A percentile compares a stretch with the other conserved stretches of the same genome.
Conservation (phyloP, 2,888 invertebrate genomes). For the Nemoura dubitans region DNA sequence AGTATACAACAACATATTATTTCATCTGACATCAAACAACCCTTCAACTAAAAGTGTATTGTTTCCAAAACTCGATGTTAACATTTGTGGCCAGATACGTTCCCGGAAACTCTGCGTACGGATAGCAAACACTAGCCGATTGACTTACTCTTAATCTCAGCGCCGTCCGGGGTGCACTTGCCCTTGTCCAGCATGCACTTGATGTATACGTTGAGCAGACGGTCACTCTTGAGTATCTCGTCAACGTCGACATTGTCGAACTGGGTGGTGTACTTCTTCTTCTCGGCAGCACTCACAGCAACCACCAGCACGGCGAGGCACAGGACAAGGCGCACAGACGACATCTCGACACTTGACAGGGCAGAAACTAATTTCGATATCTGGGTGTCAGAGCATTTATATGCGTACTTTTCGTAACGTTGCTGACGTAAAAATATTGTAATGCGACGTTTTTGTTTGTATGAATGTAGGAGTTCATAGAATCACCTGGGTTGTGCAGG, state of each 20-base stretch:
- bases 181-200: constrained; percentile 70
- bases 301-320: constrained; percentile 54
- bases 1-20: too few relatives aligned
- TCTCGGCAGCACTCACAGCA: constrained; percentile 52
- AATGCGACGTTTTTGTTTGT: background rate
- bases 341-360: too few relatives aligned
- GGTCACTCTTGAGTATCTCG: constrained; percentile 65
- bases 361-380: background rate
- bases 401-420: background rate
- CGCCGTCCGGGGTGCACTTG: constrained; percentile 68
- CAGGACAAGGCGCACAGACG: constrained; percentile 35
- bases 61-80: too few relatives aligned
- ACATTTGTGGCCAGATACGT: too few relatives aligned
- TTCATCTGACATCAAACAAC: too few relatives aligned
- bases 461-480: background rate
- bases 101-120: too few relatives aligned
- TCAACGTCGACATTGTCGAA: constrained; percentile 69
- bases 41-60: too few relatives aligned
- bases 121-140: too few relatives aligned
- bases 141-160: constrained; percentile 69
- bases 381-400: background rate
- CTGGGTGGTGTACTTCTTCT: constrained; percentile 61
- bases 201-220: constrained; percentile 69
- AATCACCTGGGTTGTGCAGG: background rate
- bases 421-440: background rate